phyloP scores from a whole-genome alignment of 2,113 vertebrate species.

The Pao palembangensis region DNA sequence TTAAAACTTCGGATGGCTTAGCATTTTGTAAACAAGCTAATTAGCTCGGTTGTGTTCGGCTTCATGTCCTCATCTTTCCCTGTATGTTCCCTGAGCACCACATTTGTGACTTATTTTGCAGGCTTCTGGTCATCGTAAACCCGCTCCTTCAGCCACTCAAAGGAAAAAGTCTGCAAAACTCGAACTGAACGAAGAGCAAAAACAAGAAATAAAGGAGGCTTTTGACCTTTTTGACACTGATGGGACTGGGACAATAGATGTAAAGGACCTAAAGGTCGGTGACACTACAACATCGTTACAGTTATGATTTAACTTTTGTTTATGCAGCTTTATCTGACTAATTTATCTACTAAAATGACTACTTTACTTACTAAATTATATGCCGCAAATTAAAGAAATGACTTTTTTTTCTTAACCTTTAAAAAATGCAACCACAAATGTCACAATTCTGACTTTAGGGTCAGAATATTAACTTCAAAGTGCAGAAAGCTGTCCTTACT shows the following conservation, averaged over 20 bases:
- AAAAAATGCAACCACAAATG: too few species aligned
- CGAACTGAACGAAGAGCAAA: conserved; percentile 87
- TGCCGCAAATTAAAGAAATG: not conserved
- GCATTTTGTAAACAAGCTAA: not conserved
- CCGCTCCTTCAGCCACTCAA: conserved; percentile 58
- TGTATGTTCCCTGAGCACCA: not conserved
- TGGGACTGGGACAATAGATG: conserved; percentile 85
- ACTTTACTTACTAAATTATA: too few species aligned
- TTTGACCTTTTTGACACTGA: conserved; percentile 92
- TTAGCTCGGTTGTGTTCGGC: conserved; percentile 11
- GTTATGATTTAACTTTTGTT: not conserved
- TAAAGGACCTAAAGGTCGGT: conserved; percentile 89
- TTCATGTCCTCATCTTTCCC: not conserved
- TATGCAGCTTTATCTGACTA: too few species aligned
- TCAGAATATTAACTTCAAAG: too few species aligned
- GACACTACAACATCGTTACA: not conserved
- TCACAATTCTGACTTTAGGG: too few species aligned
- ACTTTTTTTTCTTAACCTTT: too few species aligned
- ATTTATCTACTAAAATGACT: not conserved
- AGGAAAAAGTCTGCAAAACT: conserved; percentile 79
- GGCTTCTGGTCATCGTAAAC: conserved; percentile 79
- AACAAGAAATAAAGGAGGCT: conserved; percentile 90
- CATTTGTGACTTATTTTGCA: conserved; percentile 45
- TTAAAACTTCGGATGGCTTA: too few species aligned
- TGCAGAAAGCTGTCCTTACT: too few species aligned